Evolutionary conservation across 2,888 invertebrate species (phyloP).

Genomic region (Thecophora atra): DNA sequence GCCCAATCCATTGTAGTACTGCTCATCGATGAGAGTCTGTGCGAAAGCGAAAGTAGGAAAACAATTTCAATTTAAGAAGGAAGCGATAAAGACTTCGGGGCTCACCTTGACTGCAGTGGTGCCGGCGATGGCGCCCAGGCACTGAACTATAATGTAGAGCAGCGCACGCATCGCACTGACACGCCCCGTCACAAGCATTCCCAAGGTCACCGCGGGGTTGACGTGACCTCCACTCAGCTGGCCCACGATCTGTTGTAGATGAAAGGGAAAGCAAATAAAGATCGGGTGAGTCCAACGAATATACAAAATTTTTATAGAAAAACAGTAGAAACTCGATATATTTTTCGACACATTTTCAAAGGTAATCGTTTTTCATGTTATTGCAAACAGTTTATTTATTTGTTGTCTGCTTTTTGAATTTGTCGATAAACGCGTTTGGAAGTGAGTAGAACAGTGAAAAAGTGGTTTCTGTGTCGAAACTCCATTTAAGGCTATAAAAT

Average conservation of each 20-base stretch:
- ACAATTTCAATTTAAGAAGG: neutral
- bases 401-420: neutral
- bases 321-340: no score
- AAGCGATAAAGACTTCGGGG: no score
- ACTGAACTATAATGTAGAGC: constrained; percentile 84
- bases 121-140: constrained; percentile 83
- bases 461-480: constrained; percentile 35
- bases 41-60: constrained; percentile 39
- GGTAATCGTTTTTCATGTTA: neutral
- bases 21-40: constrained; percentile 76
- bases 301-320: no score
- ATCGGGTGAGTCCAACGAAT: no score
- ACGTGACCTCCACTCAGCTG: constrained; percentile 91
- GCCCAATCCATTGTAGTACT: constrained; percentile 73
- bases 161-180: constrained; percentile 78
- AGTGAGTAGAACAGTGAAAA: neutral
- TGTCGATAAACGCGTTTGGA: neutral
- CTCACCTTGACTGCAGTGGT: constrained; percentile 76
- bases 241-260: constrained; percentile 78
- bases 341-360: no score
- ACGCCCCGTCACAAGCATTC: constrained; percentile 81
- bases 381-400: neutral
- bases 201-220: constrained; percentile 91
- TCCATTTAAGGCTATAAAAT: constrained; percentile 34
- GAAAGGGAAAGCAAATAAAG: neutral